A percentile compares a stretch with the other conserved stretches of the same genome.
phyloP scores from a whole-genome alignment of 2,113 vertebrate genomes.

The Heptranchias perlo region DNA sequence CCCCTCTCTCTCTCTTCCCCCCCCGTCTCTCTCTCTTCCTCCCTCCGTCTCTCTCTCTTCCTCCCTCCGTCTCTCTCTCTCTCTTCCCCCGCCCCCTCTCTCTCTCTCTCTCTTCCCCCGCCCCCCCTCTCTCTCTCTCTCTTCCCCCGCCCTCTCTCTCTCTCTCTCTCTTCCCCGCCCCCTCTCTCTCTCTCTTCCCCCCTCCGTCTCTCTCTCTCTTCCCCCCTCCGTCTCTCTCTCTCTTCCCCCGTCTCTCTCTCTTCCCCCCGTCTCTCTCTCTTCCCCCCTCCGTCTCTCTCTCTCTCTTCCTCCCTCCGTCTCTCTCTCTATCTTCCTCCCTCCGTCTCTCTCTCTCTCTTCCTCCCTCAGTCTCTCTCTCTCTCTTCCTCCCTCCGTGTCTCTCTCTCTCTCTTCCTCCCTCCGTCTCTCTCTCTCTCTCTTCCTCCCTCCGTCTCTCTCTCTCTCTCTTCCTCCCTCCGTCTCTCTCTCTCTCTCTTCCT shows the following conservation, averaged over 20 bases:
- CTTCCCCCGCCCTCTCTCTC: not conserved
- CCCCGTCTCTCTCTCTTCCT: not conserved
- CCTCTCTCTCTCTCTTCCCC: too few species aligned
- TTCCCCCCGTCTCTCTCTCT: too few species aligned
- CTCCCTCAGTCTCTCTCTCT: too few species aligned
- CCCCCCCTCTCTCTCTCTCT: not conserved
- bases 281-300: too few species aligned
- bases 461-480: too few species aligned
- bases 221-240: not conserved
- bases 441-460: constrained; percentile 48
- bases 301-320: too few species aligned
- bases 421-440: too few species aligned
- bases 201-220: constrained; percentile 48
- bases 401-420: too few species aligned
- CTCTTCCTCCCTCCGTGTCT: too few species aligned
- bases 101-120: constrained; percentile 48
- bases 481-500: not conserved
- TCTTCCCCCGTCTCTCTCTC: too few species aligned
- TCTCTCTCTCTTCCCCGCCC: not conserved
- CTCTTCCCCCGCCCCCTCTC: constrained; percentile 40
- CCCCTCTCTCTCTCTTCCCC: not conserved
- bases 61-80: not conserved
- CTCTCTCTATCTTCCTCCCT: too few species aligned
- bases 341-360: too few species aligned
- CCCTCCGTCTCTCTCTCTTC: not conserved